Base-by-base conservation (phyloP, 2,888 invertebrate genomes). In the Trisateles emortualis region DNA sequence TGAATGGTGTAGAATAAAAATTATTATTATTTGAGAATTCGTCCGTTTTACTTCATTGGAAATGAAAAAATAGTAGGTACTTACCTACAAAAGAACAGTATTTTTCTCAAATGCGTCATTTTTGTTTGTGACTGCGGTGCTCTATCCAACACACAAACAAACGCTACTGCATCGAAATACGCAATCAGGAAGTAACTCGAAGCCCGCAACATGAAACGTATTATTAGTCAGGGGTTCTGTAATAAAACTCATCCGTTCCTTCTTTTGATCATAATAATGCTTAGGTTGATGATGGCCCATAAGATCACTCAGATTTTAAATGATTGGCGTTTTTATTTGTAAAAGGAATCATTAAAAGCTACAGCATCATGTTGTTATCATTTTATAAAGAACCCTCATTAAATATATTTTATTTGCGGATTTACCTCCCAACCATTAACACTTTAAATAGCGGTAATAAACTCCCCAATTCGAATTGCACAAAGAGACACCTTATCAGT, bases 401-500 rank as follows among this genome's bases (percentile, higher is more conserved):
- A 13, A 42, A 29, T 42, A 47, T 43, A 52, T 36, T 35, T 35
- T 41, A 17, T 35, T 46, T 45, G 32, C 13, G 49, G 30, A 19
- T 46, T 54, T 49, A 14, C 22, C 49, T 49, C 58, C 55, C 42
- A 50, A 49, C 52, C 59, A 76, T 78, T 77, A 76, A 64, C 72
- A 59, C 64, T 64, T 68, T 61, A 64, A 73, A 74, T 64, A 49
- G 54, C 47, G 48, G 64, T 74, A 78, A 78, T 76, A 76, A 79
- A 79, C 58, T 67, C 79, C 81, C 82, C 66, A 68, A 69, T 62
- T 65, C 64, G 64, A 68, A 77, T 73, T 68, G 53, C 63, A 79
- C 81, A 79, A 82, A 74, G 74, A 69, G 78, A 77, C 81, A 83
- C 66, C 81, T 87, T 87, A 90, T 89, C 89, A 77, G 74, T 81